Evolutionary conservation across 2,113 vertebrate genomes (phyloP).

Genomic region (Silurus glanis): DNA sequence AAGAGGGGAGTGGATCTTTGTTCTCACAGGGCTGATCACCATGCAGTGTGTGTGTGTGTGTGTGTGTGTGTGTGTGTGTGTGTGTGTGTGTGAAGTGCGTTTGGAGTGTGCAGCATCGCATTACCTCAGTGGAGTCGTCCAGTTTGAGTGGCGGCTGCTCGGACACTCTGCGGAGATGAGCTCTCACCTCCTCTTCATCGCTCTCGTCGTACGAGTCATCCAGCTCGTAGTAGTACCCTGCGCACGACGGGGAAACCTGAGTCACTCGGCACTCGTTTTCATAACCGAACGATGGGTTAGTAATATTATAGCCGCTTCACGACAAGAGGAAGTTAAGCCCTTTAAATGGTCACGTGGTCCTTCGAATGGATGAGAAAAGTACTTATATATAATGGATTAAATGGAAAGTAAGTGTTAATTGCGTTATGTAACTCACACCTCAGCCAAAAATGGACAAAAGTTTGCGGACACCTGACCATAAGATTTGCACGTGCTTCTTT

Average conservation of each 20-base stretch:
- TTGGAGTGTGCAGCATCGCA: constrained; percentile 5
- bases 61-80: background rate
- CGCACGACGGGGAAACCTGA: background rate
- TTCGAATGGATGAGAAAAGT: background rate
- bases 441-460: too few relatives aligned
- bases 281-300: background rate
- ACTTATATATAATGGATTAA: background rate
- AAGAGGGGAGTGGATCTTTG: background rate
- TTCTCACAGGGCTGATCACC: background rate
- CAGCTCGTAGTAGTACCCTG: constrained; percentile 97
- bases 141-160: constrained; percentile 95
- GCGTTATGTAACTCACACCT: background rate
- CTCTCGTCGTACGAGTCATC: constrained; percentile 97
- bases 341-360: background rate
- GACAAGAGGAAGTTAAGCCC: background rate
- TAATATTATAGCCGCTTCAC: background rate
- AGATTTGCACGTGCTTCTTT: too few relatives aligned
- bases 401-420: background rate
- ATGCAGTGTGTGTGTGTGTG: background rate
- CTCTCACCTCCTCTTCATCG: constrained; percentile 94
- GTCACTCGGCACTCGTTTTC: background rate
- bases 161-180: constrained; percentile 90
- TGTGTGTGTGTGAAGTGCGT: constrained; percentile 7
- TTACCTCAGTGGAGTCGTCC: constrained; percentile 91
- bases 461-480: too few relatives aligned